Evolutionary conservation across 1,140 invertebrate genomes (phyloP), one percentile per base, ranked within the genome.

Genomic region (Pseudomyrmex pallidus): DNA sequence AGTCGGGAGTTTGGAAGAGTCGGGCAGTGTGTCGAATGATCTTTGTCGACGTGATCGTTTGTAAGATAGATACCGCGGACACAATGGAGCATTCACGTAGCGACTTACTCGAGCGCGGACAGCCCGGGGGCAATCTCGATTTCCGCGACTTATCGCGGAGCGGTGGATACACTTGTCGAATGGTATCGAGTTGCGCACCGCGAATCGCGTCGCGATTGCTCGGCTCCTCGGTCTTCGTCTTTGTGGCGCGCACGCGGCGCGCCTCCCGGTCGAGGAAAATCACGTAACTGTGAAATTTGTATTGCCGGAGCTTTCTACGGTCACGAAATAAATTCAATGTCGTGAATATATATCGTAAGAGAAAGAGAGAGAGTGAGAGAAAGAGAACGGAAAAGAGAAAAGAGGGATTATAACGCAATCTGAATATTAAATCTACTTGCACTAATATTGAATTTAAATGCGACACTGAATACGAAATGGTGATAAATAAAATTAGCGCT

Each of bases 31-130:
- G 66, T 50, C 70, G 64, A 70, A 78, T 59, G 64, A 70, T 78
- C 66, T 44, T 80, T 56, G 54, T 72, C 64, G 66, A 78, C 64
- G 54, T 78, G 76, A 80, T 80, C 76, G 76, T 80, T 62, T 70
- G 76, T 59, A 59, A 72, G 76, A 80, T 72, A 59, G 64, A 80
- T 80, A 59, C 72, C 76, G 46, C 76, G 54, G 66, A 80, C 66
- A 80, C 66, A 80, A 80, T 72, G 76, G 35, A 56, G 54, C 76
- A 59, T 72, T 80, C 76, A 72, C 13, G 66, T 68, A 50, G 13
- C 25, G 10, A 25, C 25, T 35, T 35, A 35, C 54, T 22, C 61
- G 50, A 64, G 25, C 61, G 61, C 52, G 17, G 35, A 48, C 13
- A 12, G 15, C 54, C 15, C 64, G 22, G 44, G 35, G n/a, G 20